Evolutionary conservation across 2,888 invertebrate genomes (phyloP).

Genomic region (Tenthredo scrophulariae): DNA sequence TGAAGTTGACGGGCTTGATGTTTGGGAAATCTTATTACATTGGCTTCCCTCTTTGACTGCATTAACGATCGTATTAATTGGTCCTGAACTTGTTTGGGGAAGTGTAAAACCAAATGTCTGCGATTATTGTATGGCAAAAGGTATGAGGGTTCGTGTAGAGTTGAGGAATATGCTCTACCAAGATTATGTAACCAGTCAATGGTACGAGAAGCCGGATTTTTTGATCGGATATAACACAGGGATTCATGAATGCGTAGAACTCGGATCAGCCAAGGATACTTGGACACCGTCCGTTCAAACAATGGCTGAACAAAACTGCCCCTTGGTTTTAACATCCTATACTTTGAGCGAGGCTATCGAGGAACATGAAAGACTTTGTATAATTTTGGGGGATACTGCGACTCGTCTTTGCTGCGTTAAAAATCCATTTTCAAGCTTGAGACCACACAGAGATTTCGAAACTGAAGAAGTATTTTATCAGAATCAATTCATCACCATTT

Average conservation of each 20-base stretch:
- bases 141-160: constrained; percentile 61
- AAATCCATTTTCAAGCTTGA: constrained; percentile 69
- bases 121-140: constrained; percentile 60
- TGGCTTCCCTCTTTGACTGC: constrained; percentile 66
- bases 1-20: constrained; percentile 67
- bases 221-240: constrained; percentile 71
- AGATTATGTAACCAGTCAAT: constrained; percentile 60
- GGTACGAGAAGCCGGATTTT: constrained; percentile 66
- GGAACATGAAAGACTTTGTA: constrained; percentile 66
- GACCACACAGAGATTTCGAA: constrained; percentile 71
- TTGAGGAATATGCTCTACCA: constrained; percentile 62
- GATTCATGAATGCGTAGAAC: constrained; percentile 67
- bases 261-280: constrained; percentile 64
- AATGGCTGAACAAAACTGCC: constrained; percentile 66
- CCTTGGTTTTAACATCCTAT: constrained; percentile 69
- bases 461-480: constrained; percentile 69
- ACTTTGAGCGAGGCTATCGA: constrained; percentile 64
- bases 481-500: constrained; percentile 70
- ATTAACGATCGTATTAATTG: constrained; percentile 68
- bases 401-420: constrained; percentile 59
- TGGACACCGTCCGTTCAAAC: constrained; percentile 65
- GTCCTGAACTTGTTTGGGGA: constrained; percentile 69
- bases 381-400: constrained; percentile 58
- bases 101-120: constrained; percentile 61
- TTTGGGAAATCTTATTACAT: constrained; percentile 74